Evolutionary conservation across 2,888 invertebrate species (phyloP).

Genomic region (Galerucella pusilla): DNA sequence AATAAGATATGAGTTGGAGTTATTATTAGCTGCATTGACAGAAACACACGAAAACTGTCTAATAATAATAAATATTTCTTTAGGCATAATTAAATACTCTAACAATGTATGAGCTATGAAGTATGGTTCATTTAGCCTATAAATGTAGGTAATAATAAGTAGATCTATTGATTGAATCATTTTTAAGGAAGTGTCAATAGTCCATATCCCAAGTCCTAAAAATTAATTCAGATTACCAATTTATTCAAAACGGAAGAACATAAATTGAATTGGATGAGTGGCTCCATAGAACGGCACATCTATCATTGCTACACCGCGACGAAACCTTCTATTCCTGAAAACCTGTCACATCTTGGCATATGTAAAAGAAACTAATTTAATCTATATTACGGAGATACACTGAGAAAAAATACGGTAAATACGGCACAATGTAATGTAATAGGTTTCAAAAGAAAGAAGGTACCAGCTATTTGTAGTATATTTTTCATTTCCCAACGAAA

Average conservation of each 20-base stretch:
- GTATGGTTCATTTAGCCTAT: background rate
- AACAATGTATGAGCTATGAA: too few relatives aligned
- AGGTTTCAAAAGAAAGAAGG: too few relatives aligned
- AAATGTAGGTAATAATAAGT: background rate
- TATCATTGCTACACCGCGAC: conserved; percentile 59
- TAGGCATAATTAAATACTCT: too few relatives aligned
- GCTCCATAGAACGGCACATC: conserved; percentile 59
- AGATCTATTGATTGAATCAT: background rate
- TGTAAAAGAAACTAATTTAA: conserved; percentile 44
- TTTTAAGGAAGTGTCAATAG: conserved; percentile 16
- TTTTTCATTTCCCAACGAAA: too few relatives aligned
- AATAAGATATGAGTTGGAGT: too few relatives aligned
- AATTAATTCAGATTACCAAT: conserved; percentile 47
- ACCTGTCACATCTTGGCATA: conserved; percentile 44
- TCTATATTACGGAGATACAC: conserved; percentile 34
- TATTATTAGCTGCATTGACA: too few relatives aligned
- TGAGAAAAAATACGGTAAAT: background rate
- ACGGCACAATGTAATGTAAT: too few relatives aligned
- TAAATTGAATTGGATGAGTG: conserved; percentile 62
- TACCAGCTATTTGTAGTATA: too few relatives aligned
- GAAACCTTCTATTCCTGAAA: conserved; percentile 50
- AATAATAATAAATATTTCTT: too few relatives aligned
- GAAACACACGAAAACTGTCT: too few relatives aligned
- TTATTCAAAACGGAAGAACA: conserved; percentile 57
- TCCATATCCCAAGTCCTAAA: conserved; percentile 25